Percentiles rank a stretch among this genome's conserved stretches.
phyloP scores from a whole-genome alignment of 2,797 vertebrate genomes.

The Trematomus bernacchii region DNA sequence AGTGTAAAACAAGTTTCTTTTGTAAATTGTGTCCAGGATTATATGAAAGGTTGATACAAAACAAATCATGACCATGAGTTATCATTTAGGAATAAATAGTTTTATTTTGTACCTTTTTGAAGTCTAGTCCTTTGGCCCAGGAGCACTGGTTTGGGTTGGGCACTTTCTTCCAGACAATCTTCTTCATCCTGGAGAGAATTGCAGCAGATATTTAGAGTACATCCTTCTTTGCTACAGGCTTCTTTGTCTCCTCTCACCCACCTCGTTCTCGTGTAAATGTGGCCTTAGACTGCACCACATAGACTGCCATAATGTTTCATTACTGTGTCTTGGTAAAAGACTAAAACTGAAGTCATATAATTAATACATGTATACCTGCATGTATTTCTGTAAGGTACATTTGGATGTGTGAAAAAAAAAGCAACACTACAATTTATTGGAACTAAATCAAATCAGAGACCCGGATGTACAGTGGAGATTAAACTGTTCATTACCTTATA shows the following conservation, averaged over 20 bases:
- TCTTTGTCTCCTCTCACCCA: background rate
- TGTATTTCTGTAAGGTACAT: background rate
- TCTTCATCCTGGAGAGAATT: conserved; percentile 90
- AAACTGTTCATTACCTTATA: no score
- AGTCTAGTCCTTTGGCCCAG: conserved; percentile 95
- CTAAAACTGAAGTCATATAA: background rate
- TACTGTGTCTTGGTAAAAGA: conserved; percentile 5
- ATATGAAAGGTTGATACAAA: no score
- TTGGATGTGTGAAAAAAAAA: background rate
- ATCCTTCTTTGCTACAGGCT: background rate
- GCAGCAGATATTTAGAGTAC: conserved; percentile 13
- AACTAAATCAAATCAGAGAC: no score
- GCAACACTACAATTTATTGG: no score
- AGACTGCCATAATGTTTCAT: conserved; percentile 51
- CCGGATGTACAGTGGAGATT: no score
- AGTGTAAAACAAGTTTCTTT: no score
- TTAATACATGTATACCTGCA: background rate
- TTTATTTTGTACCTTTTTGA: conserved; percentile 88
- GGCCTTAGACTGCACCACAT: conserved; percentile 6
- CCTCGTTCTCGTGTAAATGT: no score
- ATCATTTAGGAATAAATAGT: background rate
- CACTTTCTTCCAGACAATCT: conserved; percentile 93
- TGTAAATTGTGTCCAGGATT: no score
- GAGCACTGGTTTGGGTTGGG: conserved; percentile 97
- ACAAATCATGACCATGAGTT: no score